phyloP scores from a whole-genome alignment of 2,888 invertebrate species.

The Alcis repandata region DNA sequence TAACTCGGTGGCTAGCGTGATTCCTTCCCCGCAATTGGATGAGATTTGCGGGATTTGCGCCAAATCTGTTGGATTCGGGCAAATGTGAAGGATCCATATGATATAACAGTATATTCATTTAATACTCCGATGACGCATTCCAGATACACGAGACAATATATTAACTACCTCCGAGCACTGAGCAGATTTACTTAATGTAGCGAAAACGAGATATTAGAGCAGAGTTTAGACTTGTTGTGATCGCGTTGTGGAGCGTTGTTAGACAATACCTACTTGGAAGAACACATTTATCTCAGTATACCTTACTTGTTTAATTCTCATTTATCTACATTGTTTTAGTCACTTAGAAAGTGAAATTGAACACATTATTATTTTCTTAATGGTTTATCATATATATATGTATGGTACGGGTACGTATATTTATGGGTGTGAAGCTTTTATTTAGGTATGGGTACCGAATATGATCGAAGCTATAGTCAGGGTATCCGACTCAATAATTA shows the following conservation, averaged over 20 bases:
- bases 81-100: constrained; percentile 27
- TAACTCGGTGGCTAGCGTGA: constrained; percentile 8
- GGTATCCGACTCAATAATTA: too few species aligned
- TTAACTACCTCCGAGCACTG: not conserved
- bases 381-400: too few species aligned
- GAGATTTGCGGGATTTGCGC: constrained; percentile 24
- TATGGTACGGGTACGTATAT: too few species aligned
- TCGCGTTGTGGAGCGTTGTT: not conserved
- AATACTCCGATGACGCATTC: constrained; percentile 23
- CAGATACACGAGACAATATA: constrained; percentile 7
- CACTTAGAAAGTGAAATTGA: too few species aligned
- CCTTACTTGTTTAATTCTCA: too few species aligned
- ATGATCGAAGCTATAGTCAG: too few species aligned
- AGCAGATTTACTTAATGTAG: constrained; percentile 22
- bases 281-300: too few species aligned
- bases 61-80: constrained; percentile 23
- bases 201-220: constrained; percentile 19
- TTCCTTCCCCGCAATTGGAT: constrained; percentile 13
- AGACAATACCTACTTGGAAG: not conserved
- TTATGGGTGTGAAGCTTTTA: too few species aligned
- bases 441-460: too few species aligned
- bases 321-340: too few species aligned
- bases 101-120: too few species aligned
- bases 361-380: too few species aligned
- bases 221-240: constrained; percentile 2